Conservation (phyloP, 1,140 invertebrate genomes). For the Drosophila pseudoobscura region DNA sequence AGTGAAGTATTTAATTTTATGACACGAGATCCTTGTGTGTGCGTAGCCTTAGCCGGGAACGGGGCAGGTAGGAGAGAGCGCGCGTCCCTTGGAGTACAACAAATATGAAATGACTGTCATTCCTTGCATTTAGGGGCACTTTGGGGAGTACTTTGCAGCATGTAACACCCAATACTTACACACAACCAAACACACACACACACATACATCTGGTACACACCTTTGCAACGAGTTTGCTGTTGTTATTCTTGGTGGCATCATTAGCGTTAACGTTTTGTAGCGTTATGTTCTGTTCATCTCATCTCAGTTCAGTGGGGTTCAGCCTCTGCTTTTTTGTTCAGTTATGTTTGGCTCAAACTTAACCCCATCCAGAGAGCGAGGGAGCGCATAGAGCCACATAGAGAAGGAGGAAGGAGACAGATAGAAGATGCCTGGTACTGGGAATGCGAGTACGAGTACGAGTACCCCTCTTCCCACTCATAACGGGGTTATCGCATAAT, state of each 20-base stretch:
- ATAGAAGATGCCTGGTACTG: neutral
- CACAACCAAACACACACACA: slow-evolving; percentile 12
- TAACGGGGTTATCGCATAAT: slow-evolving; percentile 73
- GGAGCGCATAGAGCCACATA: neutral
- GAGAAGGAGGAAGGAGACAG: neutral
- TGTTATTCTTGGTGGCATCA: slow-evolving; percentile 61
- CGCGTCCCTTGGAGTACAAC: slow-evolving; percentile 72
- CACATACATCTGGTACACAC: slow-evolving; percentile 56
- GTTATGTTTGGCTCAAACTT: slow-evolving; percentile 11
- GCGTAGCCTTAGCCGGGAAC: slow-evolving; percentile 33
- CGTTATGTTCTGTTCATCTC: slow-evolving; percentile 64
- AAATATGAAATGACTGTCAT: slow-evolving; percentile 82
- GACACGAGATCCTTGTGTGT: slow-evolving; percentile 64
- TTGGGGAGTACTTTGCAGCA: slow-evolving; percentile 78
- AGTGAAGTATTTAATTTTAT: slow-evolving; percentile 82
- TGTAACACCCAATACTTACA: slow-evolving; percentile 79
- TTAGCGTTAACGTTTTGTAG: slow-evolving; percentile 79
- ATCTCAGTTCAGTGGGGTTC: no score
- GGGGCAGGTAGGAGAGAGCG: slow-evolving; percentile 16
- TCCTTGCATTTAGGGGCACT: slow-evolving; percentile 81
- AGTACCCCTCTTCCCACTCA: neutral
- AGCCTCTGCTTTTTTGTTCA: no score
- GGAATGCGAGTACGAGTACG: neutral
- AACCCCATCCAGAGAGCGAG: neutral
- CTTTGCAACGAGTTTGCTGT: slow-evolving; percentile 39